Evolutionary conservation across 2,797 vertebrate species (phyloP).

Genomic region (Gambelia wislizenii): DNA sequence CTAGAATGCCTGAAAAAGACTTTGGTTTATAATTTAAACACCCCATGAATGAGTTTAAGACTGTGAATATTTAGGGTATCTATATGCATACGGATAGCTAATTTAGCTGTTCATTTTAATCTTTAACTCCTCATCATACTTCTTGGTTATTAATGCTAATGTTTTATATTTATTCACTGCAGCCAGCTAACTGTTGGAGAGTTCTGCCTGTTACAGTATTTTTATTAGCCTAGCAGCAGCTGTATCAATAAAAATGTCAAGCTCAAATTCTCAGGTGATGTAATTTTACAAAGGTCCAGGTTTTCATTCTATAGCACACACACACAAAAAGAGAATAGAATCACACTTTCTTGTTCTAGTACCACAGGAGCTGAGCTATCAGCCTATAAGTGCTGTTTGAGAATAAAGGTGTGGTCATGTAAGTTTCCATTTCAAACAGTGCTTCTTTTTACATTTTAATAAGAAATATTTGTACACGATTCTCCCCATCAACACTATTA

Average conservation of each 20-base stretch:
- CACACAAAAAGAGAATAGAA: not conserved
- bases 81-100: not conserved
- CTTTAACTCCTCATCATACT: not conserved
- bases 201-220: not conserved
- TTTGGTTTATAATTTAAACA: not conserved
- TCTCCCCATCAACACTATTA: not conserved
- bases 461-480: not conserved
- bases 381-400: not conserved
- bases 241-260: not conserved
- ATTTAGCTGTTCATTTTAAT: not conserved
- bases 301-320: too few species aligned
- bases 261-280: not conserved
- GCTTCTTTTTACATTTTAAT: not conserved
- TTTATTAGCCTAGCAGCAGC: not conserved
- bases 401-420: not conserved
- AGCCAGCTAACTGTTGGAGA: not conserved
- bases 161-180: conserved; percentile 11
- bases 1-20: not conserved
- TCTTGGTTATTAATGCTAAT: not conserved
- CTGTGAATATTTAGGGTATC: not conserved
- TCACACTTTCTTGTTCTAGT: not conserved
- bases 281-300: not conserved
- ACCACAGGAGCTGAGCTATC: not conserved
- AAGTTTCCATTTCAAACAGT: not conserved
- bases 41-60: not conserved